A percentile compares a stretch with the other conserved stretches of the same genome.
Evolutionary conservation across 37 sponge, comb jelly and placozoan genomes (phyloP).

Genomic region (Geodia barretti): DNA sequence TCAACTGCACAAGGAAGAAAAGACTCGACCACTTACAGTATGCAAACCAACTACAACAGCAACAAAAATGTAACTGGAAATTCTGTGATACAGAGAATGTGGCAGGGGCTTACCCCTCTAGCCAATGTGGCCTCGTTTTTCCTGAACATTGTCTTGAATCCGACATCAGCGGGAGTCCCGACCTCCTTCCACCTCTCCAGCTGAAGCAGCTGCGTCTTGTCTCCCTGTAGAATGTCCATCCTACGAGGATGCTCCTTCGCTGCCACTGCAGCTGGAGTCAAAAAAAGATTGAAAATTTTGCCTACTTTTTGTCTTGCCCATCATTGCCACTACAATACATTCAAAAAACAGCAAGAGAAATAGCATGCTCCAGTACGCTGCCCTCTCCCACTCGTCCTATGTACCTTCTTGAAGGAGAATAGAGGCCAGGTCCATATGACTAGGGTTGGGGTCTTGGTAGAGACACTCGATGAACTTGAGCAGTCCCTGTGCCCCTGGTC

Average conservation of each 20-base stretch:
- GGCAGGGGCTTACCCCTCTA: not conserved
- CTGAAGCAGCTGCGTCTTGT: constrained; percentile 27
- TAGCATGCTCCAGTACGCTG: no score
- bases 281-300: no score
- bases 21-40: no score
- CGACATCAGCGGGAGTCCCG: not conserved
- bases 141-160: constrained; percentile 3
- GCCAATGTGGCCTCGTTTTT: not conserved
- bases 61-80: no score
- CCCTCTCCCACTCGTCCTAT: no score
- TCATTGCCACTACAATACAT: no score
- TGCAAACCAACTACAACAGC: no score
- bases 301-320: no score
- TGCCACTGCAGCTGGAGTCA: not conserved
- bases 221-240: not conserved
- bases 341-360: no score
- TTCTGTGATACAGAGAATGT: no score
- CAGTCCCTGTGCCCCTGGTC: constrained; percentile 34
- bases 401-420: constrained; percentile 19
- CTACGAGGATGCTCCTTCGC: constrained; percentile 25
- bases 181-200: constrained; percentile 14
- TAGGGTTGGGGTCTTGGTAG: not conserved
- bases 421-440: constrained; percentile 4
- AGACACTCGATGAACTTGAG: constrained; percentile 30
- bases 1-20: no score